phyloP scores from a whole-genome alignment of 2,113 vertebrate species.

The Telmatochromis sp. region DNA sequence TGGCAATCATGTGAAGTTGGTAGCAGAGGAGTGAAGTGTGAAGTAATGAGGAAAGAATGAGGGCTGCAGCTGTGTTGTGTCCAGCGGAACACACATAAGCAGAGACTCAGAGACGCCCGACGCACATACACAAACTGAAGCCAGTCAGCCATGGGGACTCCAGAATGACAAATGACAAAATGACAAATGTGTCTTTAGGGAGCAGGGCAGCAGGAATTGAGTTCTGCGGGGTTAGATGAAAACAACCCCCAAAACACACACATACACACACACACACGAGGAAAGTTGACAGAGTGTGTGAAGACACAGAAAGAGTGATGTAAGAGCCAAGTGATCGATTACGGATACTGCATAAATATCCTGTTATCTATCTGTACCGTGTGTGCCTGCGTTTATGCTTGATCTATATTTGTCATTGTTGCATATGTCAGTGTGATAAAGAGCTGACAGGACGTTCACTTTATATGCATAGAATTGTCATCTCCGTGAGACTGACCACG shows the following conservation, averaged over 20 bases:
- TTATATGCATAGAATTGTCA: neutral
- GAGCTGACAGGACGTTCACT: neutral
- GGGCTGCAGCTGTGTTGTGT: constrained; percentile 48
- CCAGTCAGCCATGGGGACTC: constrained; percentile 35
- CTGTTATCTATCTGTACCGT: neutral
- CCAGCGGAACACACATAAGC: neutral
- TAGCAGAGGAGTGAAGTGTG: constrained; percentile 32
- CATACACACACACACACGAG: neutral
- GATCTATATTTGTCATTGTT: neutral
- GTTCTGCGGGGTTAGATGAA: constrained; percentile 24
- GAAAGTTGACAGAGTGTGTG: neutral
- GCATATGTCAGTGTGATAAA: neutral
- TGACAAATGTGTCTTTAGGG: constrained; percentile 57
- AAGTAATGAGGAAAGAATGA: constrained; percentile 53
- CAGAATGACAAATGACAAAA: constrained; percentile 44
- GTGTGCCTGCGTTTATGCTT: neutral
- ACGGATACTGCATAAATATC: neutral
- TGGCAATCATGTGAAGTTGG: constrained; percentile 4
- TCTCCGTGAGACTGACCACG: neutral
- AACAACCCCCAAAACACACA: neutral
- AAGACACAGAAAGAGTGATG: neutral
- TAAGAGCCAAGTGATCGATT: neutral
- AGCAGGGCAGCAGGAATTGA: constrained; percentile 16
- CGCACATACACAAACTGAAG: neutral
- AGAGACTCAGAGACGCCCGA: neutral